Percentiles rank a stretch among this genome's conserved stretches.
phyloP scores from a whole-genome alignment of 2,113 vertebrate species.

The Coptodon rendalli region DNA sequence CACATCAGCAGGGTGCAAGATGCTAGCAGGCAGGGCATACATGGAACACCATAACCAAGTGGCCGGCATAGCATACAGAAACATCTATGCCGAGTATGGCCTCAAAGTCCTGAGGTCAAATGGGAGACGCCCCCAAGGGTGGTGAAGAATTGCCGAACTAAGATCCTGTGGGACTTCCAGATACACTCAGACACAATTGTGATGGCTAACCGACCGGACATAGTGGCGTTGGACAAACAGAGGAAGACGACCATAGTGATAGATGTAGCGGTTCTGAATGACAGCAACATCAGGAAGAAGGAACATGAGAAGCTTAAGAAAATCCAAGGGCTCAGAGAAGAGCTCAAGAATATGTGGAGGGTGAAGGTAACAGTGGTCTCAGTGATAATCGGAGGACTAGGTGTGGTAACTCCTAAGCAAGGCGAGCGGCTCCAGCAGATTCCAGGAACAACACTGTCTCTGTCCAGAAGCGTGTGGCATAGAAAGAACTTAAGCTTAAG shows the following conservation, averaged over 20 bases:
- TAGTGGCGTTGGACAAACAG: not conserved
- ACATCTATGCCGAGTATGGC: not conserved
- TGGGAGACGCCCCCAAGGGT: not conserved
- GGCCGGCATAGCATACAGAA: rapidly evolving
- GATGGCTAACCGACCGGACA: not conserved
- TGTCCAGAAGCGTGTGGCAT: not conserved
- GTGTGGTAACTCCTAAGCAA: not conserved
- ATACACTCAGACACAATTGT: not conserved
- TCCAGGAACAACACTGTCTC: too few species aligned
- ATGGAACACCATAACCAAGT: not conserved
- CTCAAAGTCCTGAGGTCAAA: not conserved
- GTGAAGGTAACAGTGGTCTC: not conserved
- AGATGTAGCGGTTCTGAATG: not conserved
- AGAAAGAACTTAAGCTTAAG: not conserved
- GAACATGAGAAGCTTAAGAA: not conserved
- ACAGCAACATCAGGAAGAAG: not conserved
- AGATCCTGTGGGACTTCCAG: not conserved
- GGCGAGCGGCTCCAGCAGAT: not conserved
- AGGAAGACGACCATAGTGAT: not conserved
- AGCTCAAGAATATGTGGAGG: not conserved
- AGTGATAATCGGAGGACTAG: rapidly evolving
- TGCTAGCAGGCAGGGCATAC: rapidly evolving
- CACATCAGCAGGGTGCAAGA: not conserved
- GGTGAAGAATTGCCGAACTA: not conserved
- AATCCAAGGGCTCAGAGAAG: not conserved